Conservation (phyloP, 2,888 invertebrate genomes). For the Notodonta ziczac region DNA sequence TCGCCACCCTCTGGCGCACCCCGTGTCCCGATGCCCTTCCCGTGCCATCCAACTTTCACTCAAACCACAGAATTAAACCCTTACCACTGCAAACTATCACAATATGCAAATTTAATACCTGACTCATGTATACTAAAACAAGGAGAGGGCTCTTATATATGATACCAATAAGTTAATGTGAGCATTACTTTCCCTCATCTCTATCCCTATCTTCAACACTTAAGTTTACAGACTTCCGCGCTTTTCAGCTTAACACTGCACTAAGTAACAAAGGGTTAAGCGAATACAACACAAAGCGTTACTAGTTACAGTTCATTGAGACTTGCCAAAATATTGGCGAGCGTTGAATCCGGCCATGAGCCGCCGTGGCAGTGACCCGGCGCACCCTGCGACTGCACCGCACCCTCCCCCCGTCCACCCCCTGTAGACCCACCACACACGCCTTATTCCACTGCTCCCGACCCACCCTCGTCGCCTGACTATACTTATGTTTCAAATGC, state of each 20-base stretch:
- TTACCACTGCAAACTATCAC: background rate
- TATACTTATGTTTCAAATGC: constrained; percentile 36
- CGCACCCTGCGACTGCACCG: constrained; percentile 83
- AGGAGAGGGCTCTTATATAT: no score
- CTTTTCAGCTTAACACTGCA: background rate
- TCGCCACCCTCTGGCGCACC: constrained; percentile 52
- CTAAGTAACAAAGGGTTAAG: background rate
- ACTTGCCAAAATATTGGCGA: constrained; percentile 71
- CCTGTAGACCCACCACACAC: constrained; percentile 42
- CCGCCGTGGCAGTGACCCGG: constrained; percentile 86
- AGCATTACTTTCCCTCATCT: no score
- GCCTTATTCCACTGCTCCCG: constrained; percentile 40
- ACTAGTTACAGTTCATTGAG: constrained; percentile 52
- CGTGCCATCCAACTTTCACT: constrained; percentile 76
- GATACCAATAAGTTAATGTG: no score
- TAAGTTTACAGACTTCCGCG: background rate
- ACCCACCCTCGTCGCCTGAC: constrained; percentile 29
- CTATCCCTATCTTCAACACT: background rate
- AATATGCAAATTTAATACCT: background rate
- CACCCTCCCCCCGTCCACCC: constrained; percentile 63
- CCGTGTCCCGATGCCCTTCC: constrained; percentile 80
- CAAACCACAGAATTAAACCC: constrained; percentile 37
- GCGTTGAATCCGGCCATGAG: constrained; percentile 70
- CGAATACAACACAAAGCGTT: background rate
- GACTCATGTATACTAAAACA: no score